Evolutionary conservation across 2,797 vertebrate species (phyloP).

Genomic region (Hybognathus amarus): DNA sequence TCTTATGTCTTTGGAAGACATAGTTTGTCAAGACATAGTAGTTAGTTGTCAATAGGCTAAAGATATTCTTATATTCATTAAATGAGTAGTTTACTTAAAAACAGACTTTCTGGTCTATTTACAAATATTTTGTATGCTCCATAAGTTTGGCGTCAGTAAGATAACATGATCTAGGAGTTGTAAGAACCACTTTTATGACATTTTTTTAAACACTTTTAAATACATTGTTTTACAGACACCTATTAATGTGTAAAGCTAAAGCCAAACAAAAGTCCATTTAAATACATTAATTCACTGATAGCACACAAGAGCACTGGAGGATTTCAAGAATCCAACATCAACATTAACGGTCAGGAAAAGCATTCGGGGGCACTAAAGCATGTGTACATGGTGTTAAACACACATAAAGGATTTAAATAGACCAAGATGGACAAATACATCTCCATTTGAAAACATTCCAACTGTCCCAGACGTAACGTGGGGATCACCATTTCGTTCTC

Average conservation of each 20-base stretch:
- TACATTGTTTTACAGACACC: background rate
- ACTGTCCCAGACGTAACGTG: conserved; percentile 34
- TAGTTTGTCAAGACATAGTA: background rate
- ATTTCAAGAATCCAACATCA: conserved; percentile 36
- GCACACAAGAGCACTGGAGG: background rate
- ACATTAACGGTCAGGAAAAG: conserved; percentile 29
- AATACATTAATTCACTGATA: background rate
- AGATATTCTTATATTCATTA: background rate
- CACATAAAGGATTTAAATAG: conserved; percentile 30
- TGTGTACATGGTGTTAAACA: conserved; percentile 21
- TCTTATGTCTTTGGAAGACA: background rate
- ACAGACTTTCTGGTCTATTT: background rate
- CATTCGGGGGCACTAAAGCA: conserved; percentile 13
- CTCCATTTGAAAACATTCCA: conserved; percentile 50
- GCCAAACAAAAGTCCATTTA: background rate
- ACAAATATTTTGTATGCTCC: background rate
- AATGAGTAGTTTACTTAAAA: background rate
- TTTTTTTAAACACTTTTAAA: background rate
- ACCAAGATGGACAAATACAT: conserved; percentile 28
- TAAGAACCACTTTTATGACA: background rate
- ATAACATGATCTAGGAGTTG: background rate
- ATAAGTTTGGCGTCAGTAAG: background rate
- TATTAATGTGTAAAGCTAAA: background rate
- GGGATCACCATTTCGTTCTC: conserved; percentile 32
- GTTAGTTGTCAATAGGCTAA: background rate